Conservation (phyloP, 2,888 invertebrate species). For the Agriopis aurantiaria region DNA sequence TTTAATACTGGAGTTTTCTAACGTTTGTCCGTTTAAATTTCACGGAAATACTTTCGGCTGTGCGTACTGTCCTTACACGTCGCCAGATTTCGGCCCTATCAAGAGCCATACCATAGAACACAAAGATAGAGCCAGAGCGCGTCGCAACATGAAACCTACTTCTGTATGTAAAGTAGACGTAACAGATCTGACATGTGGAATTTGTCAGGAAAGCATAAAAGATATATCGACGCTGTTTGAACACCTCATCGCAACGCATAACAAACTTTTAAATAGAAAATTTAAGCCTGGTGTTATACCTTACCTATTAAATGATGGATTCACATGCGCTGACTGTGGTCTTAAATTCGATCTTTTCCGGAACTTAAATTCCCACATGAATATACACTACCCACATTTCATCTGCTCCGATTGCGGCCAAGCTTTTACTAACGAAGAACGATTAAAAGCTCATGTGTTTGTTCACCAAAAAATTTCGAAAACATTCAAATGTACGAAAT, state of each 20-base stretch:
- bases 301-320: slow-evolving; percentile 60
- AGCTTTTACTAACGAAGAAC: slow-evolving; percentile 41
- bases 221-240: slow-evolving; percentile 63
- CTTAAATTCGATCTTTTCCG: slow-evolving; percentile 67
- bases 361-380: slow-evolving; percentile 72
- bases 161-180: slow-evolving; percentile 67
- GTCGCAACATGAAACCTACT: background rate
- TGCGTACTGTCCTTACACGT: slow-evolving; percentile 65
- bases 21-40: slow-evolving; percentile 14
- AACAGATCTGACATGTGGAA: slow-evolving; percentile 63
- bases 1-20: slow-evolving; percentile 11
- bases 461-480: background rate
- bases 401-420: slow-evolving; percentile 75
- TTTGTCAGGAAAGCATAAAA: slow-evolving; percentile 57
- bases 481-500: slow-evolving; percentile 42
- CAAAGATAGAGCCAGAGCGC: background rate
- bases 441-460: slow-evolving; percentile 4
- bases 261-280: slow-evolving; percentile 62
- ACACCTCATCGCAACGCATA: slow-evolving; percentile 63
- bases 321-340: slow-evolving; percentile 64
- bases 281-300: slow-evolving; percentile 68
- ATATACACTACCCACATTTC: slow-evolving; percentile 71
- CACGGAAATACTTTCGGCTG: slow-evolving; percentile 70
- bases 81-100: slow-evolving; percentile 62
- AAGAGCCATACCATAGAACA: slow-evolving; percentile 4